Percentiles rank a stretch among this genome's conserved stretches.
These are phyloP conservation scores for Riptortus pedestris DNA, from an alignment of 1,140 invertebrate species.

Conservation along the genomic window DNA sequence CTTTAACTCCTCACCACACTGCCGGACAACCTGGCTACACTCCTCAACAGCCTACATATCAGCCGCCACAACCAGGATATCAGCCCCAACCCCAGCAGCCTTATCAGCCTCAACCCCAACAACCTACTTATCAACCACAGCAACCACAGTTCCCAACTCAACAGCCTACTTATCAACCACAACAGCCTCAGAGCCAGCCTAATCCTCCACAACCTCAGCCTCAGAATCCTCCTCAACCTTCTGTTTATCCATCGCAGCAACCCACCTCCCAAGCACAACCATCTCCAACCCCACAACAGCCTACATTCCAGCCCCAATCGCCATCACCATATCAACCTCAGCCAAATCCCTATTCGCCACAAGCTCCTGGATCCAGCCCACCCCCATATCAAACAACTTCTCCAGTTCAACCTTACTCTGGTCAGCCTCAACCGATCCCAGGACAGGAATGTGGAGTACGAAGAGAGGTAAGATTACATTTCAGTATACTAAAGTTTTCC, in stretches of 20 bases:
- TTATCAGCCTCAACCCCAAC: constrained; percentile 4
- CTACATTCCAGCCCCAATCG: constrained; percentile 26
- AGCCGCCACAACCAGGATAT: constrained; percentile 15
- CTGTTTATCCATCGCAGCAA: constrained; percentile 7
- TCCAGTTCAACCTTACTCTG: constrained; percentile 29
- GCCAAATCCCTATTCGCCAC: constrained; percentile 15
- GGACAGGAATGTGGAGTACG: constrained; percentile 38
- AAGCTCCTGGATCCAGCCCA: constrained; percentile 5
- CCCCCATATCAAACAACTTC: constrained; percentile 29
- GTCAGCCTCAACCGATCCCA: constrained; percentile 25
- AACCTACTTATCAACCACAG: constrained; percentile 19
- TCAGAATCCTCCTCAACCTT: constrained; percentile 24
- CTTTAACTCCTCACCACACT: not conserved
- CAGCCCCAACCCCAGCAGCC: not conserved
- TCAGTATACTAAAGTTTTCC: too few species aligned
- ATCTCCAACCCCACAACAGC: constrained; percentile 26
- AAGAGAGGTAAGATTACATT: constrained; percentile 37
- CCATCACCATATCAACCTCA: constrained; percentile 21
- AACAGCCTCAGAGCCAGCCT: not conserved
- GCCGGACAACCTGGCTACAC: not conserved
- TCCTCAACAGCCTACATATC: not conserved
- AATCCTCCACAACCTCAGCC: not conserved
- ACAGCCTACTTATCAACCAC: not conserved
- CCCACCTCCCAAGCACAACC: constrained; percentile 26
- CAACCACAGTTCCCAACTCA: constrained; percentile 18